These are phyloP conservation scores for Drosophila grimshawi DNA, from an alignment of 1,140 invertebrate species.

Conservation along the genomic window DNA sequence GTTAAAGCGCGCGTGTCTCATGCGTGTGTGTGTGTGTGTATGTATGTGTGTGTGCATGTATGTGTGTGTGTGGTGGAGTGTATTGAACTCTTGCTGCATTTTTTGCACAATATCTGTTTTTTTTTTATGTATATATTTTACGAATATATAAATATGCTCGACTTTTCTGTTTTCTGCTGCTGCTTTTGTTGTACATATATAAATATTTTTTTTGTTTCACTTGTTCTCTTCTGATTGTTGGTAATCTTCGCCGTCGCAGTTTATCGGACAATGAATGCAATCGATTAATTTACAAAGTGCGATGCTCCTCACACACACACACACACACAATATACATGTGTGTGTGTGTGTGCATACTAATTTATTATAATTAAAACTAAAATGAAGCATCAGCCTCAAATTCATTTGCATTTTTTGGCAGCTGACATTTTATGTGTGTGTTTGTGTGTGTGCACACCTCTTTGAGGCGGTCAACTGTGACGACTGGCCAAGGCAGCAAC, in stretches of 20 bases:
- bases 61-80: constrained; percentile 43
- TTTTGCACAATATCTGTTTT: constrained; percentile 68
- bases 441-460: constrained; percentile 46
- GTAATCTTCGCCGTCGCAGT: constrained; percentile 14
- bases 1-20: constrained; percentile 40
- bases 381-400: not conserved
- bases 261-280: constrained; percentile 37
- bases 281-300: constrained; percentile 29
- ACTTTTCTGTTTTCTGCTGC: constrained; percentile 35
- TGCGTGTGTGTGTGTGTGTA: constrained; percentile 36
- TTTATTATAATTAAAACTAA: constrained; percentile 7
- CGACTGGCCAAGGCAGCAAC: constrained; percentile 34
- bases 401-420: constrained; percentile 56
- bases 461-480: constrained; percentile 71
- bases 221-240: constrained; percentile 18
- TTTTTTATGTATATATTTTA: constrained; percentile 40
- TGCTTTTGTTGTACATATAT: constrained; percentile 51
- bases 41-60: constrained; percentile 36
- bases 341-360: not conserved
- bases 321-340: not conserved
- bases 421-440: constrained; percentile 35
- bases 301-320: constrained; percentile 26
- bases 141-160: constrained; percentile 36
- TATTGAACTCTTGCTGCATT: constrained; percentile 80
- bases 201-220: constrained; percentile 18